Evolutionary conservation across 2,888 invertebrate genomes (phyloP).

Genomic region (Nomada lathburiana): DNA sequence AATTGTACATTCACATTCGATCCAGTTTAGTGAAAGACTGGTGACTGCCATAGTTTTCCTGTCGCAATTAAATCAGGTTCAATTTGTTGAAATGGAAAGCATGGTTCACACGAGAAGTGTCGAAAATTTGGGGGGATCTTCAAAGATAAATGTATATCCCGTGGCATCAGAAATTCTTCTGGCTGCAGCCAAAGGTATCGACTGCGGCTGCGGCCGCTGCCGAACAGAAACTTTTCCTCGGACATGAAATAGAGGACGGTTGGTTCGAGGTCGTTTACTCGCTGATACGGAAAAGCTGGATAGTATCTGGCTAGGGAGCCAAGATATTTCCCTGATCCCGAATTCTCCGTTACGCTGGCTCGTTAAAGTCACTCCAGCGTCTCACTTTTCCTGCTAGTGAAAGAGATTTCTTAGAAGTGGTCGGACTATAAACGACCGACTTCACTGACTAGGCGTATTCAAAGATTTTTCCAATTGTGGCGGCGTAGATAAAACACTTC

Average conservation of each 20-base stretch:
- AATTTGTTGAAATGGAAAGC: background rate
- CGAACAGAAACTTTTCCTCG: conserved; percentile 76
- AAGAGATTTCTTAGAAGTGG: conserved; percentile 57
- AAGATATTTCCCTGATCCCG: conserved; percentile 71
- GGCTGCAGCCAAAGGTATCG: conserved; percentile 51
- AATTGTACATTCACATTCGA: too few relatives aligned
- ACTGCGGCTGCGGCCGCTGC: conserved; percentile 41
- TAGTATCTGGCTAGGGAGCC: conserved; percentile 77
- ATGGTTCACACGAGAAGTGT: background rate
- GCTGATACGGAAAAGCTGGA: conserved; percentile 81
- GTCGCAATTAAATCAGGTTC: too few relatives aligned
- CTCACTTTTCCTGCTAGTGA: conserved; percentile 44
- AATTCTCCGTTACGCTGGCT: conserved; percentile 51
- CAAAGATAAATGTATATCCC: conserved; percentile 20
- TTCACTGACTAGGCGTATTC: conserved; percentile 42
- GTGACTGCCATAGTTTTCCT: too few relatives aligned
- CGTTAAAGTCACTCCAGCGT: conserved; percentile 59
- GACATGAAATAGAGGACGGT: conserved; percentile 76
- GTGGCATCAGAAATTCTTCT: conserved; percentile 35
- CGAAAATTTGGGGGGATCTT: conserved; percentile 14
- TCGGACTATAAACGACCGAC: conserved; percentile 53
- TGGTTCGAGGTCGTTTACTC: conserved; percentile 79
- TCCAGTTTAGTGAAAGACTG: too few relatives aligned
- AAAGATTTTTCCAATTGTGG: conserved; percentile 35
- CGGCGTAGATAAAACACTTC: conserved; percentile 24